These are phyloP conservation scores for Tragopan temminckii DNA, from an alignment of 2,797 vertebrate genomes.

Conservation along the genomic window DNA sequence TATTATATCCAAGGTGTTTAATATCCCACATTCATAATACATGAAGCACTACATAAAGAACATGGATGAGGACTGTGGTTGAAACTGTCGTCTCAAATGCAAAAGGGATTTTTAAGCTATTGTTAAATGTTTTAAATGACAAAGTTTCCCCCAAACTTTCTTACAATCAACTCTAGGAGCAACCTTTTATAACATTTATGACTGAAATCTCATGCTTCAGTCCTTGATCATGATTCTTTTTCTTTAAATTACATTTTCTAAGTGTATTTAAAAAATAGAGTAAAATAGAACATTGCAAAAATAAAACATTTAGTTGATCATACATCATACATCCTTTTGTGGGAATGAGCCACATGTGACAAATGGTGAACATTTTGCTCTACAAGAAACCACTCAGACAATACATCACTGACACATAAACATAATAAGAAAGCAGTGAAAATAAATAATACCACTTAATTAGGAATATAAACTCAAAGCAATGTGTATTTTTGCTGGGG, in stretches of 20 bases:
- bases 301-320: background rate
- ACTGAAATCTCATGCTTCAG: background rate
- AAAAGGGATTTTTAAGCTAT: background rate
- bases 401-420: background rate
- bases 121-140: background rate
- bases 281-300: background rate
- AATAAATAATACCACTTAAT: background rate
- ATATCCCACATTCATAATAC: background rate
- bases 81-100: no score
- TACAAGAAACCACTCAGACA: background rate
- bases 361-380: background rate
- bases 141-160: background rate
- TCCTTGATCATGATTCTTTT: background rate
- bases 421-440: background rate
- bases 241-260: background rate
- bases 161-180: background rate
- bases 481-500: background rate
- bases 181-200: background rate
- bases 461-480: background rate
- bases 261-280: background rate
- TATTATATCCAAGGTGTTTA: accelerated
- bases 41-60: background rate
- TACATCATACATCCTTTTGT: background rate
- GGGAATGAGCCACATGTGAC: background rate
- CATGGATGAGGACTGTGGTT: accelerated